A percentile compares a stretch with the other conserved stretches of the same genome.
Conservation (phyloP, 1,140 invertebrate genomes). For the Aphaenogaster rudis region DNA sequence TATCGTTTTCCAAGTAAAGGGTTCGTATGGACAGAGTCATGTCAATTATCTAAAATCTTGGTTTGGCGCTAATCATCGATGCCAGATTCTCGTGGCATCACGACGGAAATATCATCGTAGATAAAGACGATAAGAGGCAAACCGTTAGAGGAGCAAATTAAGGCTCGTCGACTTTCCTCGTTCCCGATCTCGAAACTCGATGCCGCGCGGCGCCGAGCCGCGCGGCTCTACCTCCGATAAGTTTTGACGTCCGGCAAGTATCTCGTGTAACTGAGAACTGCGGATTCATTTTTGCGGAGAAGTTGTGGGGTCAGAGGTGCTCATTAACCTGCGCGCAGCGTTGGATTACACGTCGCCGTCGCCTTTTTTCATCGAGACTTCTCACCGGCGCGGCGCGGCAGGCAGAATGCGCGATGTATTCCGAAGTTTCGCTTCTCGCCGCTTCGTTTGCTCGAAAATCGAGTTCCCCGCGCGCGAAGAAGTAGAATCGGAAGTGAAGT, state of each 20-base stretch:
- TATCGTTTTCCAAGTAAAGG: neutral
- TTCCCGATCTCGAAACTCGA: conserved; percentile 49
- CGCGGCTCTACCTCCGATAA: conserved; percentile 20
- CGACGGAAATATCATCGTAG: conserved; percentile 48
- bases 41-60: conserved; percentile 3
- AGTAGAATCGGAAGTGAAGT: conserved; percentile 40
- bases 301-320: conserved; percentile 11
- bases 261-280: conserved; percentile 42
- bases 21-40: neutral
- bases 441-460: conserved; percentile 46
- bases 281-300: conserved; percentile 48
- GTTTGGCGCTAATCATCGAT: neutral
- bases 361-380: conserved; percentile 8
- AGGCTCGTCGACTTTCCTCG: conserved; percentile 43
- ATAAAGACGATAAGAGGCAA: conserved; percentile 54
- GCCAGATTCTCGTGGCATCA: neutral
- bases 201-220: neutral
- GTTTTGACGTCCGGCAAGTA: conserved; percentile 21
- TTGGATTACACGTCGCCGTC: conserved; percentile 47
- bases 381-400: neutral
- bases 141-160: conserved; percentile 57
- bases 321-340: conserved; percentile 61
- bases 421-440: neutral
- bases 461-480: conserved; percentile 35
- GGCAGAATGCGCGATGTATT: conserved; percentile 22